phyloP scores from a whole-genome alignment of 35 echinoderm and acorn worm genomes.

The Acanthaster planci region DNA sequence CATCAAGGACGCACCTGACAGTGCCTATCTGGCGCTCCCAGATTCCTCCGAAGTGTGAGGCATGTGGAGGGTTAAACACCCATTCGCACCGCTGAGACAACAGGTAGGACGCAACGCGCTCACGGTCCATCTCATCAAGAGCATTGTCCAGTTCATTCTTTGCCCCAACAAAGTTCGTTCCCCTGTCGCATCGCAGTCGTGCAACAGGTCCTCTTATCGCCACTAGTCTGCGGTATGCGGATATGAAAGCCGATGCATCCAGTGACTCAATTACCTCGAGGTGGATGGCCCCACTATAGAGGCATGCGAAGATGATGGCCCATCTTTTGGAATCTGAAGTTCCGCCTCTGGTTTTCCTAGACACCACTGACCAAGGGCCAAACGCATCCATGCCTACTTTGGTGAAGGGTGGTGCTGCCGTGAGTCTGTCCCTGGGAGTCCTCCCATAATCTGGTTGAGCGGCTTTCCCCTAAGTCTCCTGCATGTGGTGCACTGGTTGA shows the following conservation, averaged over 20 bases:
- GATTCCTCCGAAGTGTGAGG: conserved; percentile 49
- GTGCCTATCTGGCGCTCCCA: conserved; percentile 64
- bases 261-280: conserved; percentile 58
- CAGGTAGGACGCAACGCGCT: too few species aligned
- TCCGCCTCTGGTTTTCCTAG: conserved; percentile 31
- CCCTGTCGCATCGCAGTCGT: conserved; percentile 46
- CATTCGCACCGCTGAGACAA: too few species aligned
- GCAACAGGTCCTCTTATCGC: conserved; percentile 42
- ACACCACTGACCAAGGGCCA: conserved; percentile 36
- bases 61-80: conserved; percentile 47
- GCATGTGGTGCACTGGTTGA: conserved; percentile 44
- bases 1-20: conserved; percentile 22
- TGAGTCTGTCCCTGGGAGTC: conserved; percentile 60
- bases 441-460: conserved; percentile 49
- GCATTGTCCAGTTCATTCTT: conserved; percentile 44
- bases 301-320: conserved; percentile 50
- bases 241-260: conserved; percentile 45
- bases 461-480: conserved; percentile 36
- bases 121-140: too few species aligned
- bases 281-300: conserved; percentile 40
- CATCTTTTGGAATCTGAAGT: conserved; percentile 48
- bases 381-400: conserved; percentile 56
- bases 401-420: conserved; percentile 51
- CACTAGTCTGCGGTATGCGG: conserved; percentile 48
- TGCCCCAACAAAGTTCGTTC: conserved; percentile 57